Percentiles rank a stretch among this genome's conserved stretches.
Conservation (phyloP, 2,113 vertebrate genomes). For the Eptesicus fuscus region DNA sequence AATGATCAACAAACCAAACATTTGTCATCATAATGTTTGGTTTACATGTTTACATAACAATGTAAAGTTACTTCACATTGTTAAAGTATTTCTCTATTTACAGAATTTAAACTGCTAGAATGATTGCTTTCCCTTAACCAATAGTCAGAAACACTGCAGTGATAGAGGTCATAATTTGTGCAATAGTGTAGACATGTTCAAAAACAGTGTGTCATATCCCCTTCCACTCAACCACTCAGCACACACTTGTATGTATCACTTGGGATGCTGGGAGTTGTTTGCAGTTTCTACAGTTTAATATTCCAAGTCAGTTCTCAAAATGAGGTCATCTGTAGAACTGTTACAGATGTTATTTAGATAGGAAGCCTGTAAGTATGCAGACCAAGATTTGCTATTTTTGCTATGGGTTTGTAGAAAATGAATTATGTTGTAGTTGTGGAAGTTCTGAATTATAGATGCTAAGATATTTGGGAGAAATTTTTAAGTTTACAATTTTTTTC, state of each 20-base stretch:
- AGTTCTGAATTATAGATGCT: slow-evolving; percentile 40
- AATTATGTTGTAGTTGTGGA: slow-evolving; percentile 49
- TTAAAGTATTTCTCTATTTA: slow-evolving; percentile 11
- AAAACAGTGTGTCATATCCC: neutral
- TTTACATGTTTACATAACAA: too few relatives aligned
- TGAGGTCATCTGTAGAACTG: slow-evolving; percentile 48
- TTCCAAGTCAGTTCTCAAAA: slow-evolving; percentile 37
- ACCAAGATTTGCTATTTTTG: slow-evolving; percentile 52
- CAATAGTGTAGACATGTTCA: neutral
- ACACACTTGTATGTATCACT: neutral
- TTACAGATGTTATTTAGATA: slow-evolving; percentile 58
- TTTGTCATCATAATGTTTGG: neutral
- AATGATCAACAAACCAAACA: neutral
- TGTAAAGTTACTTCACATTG: too few relatives aligned
- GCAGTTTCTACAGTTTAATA: slow-evolving; percentile 42
- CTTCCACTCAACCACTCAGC: neutral
- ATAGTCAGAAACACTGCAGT: neutral
- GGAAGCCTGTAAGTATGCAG: slow-evolving; percentile 36
- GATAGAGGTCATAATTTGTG: neutral
- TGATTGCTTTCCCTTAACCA: neutral
- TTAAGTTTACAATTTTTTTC: slow-evolving; percentile 42
- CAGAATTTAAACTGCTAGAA: neutral
- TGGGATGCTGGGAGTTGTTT: slow-evolving; percentile 12
- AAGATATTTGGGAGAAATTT: slow-evolving; percentile 40
- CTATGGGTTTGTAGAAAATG: slow-evolving; percentile 20